These are phyloP conservation scores for Sitta carolinensis DNA, from an alignment of 2,797 vertebrate genomes.

Conservation along the genomic window DNA sequence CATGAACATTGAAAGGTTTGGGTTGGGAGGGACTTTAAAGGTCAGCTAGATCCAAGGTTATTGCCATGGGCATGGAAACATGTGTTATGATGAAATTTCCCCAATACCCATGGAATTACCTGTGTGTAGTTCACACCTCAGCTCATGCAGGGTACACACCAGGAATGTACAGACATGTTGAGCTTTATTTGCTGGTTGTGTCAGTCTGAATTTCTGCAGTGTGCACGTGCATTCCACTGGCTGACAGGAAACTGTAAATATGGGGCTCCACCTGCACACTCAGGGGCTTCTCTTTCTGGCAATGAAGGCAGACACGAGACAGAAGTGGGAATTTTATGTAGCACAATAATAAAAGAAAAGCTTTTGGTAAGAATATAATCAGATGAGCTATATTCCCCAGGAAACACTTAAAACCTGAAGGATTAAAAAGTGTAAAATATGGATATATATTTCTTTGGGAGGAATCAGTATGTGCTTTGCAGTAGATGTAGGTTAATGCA, in stretches of 20 bases:
- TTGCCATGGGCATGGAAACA: not conserved
- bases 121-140: not conserved
- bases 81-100: not conserved
- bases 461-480: not conserved
- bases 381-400: not conserved
- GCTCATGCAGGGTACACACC: fast-evolving
- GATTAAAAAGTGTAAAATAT: not conserved
- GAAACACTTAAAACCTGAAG: not conserved
- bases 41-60: not conserved
- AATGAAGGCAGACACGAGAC: not conserved
- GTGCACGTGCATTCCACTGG: fast-evolving
- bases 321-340: not conserved
- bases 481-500: not conserved
- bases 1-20: not conserved
- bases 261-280: not conserved
- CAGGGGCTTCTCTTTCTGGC: not conserved
- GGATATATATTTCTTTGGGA: not conserved
- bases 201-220: not conserved
- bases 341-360: not conserved
- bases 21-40: not conserved
- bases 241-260: not conserved
- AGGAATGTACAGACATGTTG: not conserved
- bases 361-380: not conserved
- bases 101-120: too few relatives aligned
- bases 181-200: not conserved